A percentile compares a stretch with the other conserved stretches of the same genome.
Evolutionary conservation across 2,113 vertebrate species (phyloP).

Genomic region (Tonatia bakeri): DNA sequence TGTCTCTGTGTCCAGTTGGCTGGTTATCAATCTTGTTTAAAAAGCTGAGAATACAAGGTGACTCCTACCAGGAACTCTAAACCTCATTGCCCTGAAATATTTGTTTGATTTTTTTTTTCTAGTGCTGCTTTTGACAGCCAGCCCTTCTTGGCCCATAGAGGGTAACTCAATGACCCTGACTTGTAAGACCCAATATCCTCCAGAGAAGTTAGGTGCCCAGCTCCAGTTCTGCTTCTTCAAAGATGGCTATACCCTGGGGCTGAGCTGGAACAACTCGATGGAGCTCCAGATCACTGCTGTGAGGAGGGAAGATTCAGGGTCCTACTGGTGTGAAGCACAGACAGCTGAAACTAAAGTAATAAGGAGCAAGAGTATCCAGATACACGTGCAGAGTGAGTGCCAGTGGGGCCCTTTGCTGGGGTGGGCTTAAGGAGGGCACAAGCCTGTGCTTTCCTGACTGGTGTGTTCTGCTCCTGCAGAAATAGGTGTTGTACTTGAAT

Average conservation of each 20-base stretch:
- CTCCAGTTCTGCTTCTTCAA: constrained; percentile 40
- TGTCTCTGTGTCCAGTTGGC: not conserved
- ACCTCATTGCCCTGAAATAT: not conserved
- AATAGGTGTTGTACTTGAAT: not conserved
- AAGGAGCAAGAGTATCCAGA: accelerated
- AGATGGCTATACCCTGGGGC: accelerated
- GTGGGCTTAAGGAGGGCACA: accelerated
- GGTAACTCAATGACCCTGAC: constrained; percentile 35
- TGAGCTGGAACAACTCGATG: not conserved
- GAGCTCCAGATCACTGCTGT: not conserved
- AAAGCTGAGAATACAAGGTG: not conserved
- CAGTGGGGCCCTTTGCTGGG: too few relatives aligned
- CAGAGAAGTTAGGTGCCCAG: accelerated
- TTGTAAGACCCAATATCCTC: not conserved
- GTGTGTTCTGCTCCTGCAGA: not conserved
- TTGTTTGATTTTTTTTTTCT: constrained; percentile 1
- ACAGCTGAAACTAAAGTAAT: accelerated
- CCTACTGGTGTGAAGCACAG: constrained; percentile 15
- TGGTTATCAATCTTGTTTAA: not conserved
- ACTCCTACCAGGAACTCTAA: not conserved
- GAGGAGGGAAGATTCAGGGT: not conserved
- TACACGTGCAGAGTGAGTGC: constrained; percentile 45
- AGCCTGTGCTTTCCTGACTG: not conserved
- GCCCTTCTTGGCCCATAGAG: not conserved
- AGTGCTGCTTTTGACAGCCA: constrained; percentile 2